A percentile compares a stretch with the other conserved stretches of the same genome.
Evolutionary conservation across 2,113 vertebrate genomes (phyloP).

Genomic region (Brachyhypopomus gauderio): DNA sequence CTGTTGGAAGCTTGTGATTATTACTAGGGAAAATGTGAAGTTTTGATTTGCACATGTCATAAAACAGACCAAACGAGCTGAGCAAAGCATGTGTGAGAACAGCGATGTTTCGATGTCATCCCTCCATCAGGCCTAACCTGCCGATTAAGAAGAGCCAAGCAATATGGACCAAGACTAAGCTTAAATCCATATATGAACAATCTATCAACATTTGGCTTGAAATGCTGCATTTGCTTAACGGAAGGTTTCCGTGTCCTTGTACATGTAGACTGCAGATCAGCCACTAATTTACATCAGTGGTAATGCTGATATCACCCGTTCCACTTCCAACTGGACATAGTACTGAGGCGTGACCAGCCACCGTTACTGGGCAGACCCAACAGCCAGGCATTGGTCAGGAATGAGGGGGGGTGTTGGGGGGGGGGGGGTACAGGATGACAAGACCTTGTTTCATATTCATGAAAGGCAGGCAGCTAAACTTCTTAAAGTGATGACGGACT

Average conservation of each 20-base stretch:
- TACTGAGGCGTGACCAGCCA: no score
- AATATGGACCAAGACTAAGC: no score
- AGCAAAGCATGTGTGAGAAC: background rate
- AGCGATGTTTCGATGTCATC: background rate
- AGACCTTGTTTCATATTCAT: slow-evolving; percentile 50
- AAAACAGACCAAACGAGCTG: background rate
- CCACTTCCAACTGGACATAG: no score
- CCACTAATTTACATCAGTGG: no score
- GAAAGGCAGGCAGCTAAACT: slow-evolving; percentile 64
- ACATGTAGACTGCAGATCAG: no score
- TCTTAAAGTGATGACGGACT: slow-evolving; percentile 64
- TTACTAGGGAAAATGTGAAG: background rate
- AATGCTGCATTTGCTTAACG: background rate
- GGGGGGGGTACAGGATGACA: background rate
- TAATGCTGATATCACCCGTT: no score
- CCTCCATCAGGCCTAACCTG: no score
- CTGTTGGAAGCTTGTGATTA: background rate
- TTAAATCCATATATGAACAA: background rate
- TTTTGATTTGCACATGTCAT: background rate
- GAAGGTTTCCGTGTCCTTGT: no score
- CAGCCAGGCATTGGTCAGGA: no score
- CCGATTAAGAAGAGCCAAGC: background rate
- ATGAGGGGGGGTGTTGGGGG: no score
- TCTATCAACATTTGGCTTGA: background rate
- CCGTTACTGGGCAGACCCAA: no score